Evolutionary conservation across 2,113 vertebrate genomes (phyloP).

Genomic region (Zosterops hypoxanthus): DNA sequence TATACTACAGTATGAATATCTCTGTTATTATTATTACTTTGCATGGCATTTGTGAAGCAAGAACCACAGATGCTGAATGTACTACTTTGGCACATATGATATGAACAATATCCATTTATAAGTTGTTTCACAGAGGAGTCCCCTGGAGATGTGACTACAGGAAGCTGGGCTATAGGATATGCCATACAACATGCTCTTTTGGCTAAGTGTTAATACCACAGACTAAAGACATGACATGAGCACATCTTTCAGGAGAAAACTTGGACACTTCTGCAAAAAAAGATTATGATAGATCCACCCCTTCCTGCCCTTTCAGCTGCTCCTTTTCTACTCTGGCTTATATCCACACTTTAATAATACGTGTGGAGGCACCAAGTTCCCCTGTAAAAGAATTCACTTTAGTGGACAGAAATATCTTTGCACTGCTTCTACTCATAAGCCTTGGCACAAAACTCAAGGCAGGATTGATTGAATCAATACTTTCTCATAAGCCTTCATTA

Average conservation of each 20-base stretch:
- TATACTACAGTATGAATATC: background rate
- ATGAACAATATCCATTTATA: background rate
- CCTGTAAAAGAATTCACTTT: background rate
- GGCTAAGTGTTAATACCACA: background rate
- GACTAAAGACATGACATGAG: background rate
- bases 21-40: background rate
- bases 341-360: background rate
- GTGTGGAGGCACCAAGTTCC: background rate
- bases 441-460: background rate
- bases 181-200: background rate
- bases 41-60: background rate
- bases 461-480: background rate
- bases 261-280: background rate
- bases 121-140: background rate
- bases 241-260: background rate
- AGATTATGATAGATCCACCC: background rate
- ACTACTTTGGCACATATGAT: background rate
- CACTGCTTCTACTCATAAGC: background rate
- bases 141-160: background rate
- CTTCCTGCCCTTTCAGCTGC: background rate
- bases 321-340: background rate
- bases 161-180: background rate
- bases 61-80: background rate
- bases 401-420: background rate
- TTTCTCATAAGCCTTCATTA: background rate